A percentile compares a stretch with the other conserved stretches of the same genome.
These are phyloP conservation scores for Heliconius hermathena DNA, from an alignment of 1,140 invertebrate genomes.

Conservation along the genomic window DNA sequence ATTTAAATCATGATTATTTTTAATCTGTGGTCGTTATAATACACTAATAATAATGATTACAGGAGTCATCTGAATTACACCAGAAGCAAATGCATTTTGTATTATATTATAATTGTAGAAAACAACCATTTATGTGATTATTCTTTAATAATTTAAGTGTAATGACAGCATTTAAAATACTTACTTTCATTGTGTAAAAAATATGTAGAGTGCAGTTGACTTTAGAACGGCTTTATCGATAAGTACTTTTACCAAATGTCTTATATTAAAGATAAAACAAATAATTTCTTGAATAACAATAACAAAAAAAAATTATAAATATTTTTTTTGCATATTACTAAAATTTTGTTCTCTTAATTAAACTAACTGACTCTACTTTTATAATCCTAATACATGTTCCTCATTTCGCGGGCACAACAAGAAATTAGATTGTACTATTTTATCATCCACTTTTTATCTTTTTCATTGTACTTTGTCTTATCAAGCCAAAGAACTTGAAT, in stretches of 20 bases:
- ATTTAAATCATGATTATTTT: background rate
- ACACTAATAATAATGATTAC: slow-evolving; percentile 3
- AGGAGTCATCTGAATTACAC: background rate
- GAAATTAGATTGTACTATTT: too few relatives aligned
- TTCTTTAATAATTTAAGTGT: background rate
- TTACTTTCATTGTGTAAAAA: background rate
- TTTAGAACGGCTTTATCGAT: background rate
- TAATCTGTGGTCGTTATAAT: background rate
- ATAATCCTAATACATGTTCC: too few relatives aligned
- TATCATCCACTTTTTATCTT: too few relatives aligned
- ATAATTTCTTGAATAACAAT: too few relatives aligned
- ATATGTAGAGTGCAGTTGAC: background rate
- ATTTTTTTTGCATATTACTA: too few relatives aligned
- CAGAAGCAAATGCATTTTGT: background rate
- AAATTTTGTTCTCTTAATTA: too few relatives aligned
- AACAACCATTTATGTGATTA: background rate
- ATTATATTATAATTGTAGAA: background rate
- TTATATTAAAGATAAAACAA: background rate
- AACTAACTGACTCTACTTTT: too few relatives aligned
- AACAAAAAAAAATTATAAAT: too few relatives aligned
- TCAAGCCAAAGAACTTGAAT: too few relatives aligned
- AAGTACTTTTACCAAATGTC: background rate
- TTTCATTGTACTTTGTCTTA: too few relatives aligned
- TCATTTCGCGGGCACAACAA: too few relatives aligned
- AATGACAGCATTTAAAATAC: background rate